Percentiles rank a stretch among this genome's conserved stretches.
Evolutionary conservation across 2,797 vertebrate genomes (phyloP).

Genomic region (Melanotaenia pygmaea): DNA sequence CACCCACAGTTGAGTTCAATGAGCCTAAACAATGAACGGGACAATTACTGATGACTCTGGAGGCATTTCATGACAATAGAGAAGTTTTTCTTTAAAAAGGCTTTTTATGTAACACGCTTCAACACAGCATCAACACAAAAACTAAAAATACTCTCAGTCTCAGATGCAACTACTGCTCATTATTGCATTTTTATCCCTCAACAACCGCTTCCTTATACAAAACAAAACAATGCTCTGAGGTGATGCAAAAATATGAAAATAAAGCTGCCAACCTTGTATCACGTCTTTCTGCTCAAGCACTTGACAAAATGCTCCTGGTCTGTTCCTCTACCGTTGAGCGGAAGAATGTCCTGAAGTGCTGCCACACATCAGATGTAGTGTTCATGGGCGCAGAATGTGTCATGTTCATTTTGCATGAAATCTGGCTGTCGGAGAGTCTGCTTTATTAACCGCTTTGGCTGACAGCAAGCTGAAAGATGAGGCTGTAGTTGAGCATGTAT

Average conservation of each 20-base stretch:
- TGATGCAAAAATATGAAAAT: slow-evolving; percentile 66
- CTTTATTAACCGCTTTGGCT: background rate
- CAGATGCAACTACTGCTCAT: slow-evolving; percentile 52
- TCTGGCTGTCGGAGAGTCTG: background rate
- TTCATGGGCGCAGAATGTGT: background rate
- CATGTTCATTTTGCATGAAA: background rate
- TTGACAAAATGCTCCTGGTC: slow-evolving; percentile 35
- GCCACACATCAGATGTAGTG: slow-evolving; percentile 40
- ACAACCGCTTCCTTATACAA: slow-evolving; percentile 35
- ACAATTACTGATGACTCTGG: slow-evolving; percentile 48
- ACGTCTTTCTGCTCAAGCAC: slow-evolving; percentile 22
- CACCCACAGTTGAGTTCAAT: slow-evolving; percentile 20
- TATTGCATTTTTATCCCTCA: slow-evolving; percentile 51
- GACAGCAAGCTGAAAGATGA: background rate
- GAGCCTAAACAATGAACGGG: slow-evolving; percentile 36
- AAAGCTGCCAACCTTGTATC: slow-evolving; percentile 26
- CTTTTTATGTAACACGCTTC: slow-evolving; percentile 10
- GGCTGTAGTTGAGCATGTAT: background rate
- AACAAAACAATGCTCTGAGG: slow-evolving; percentile 54
- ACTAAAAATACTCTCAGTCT: slow-evolving; percentile 51
- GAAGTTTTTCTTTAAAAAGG: slow-evolving; percentile 9
- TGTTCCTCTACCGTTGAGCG: slow-evolving; percentile 28
- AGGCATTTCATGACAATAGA: slow-evolving; percentile 24
- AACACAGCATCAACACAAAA: slow-evolving; percentile 17
- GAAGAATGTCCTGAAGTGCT: slow-evolving; percentile 42